Base-by-base conservation (phyloP, 2,113 vertebrate species). In the Puntigrus tetrazona region DNA sequence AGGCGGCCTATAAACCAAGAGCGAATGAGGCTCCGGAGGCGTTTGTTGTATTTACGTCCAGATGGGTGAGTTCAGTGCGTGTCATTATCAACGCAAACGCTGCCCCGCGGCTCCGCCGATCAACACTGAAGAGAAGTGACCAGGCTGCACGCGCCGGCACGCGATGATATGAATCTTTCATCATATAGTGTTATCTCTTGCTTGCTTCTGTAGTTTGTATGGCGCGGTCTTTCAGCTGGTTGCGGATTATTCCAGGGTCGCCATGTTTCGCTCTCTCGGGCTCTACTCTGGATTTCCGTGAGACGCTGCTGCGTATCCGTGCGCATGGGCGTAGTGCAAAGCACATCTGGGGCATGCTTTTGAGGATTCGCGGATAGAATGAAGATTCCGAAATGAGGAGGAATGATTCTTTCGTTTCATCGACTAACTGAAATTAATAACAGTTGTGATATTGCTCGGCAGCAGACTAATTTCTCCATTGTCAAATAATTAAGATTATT, bases 231-330 rank as follows among this genome's bases (percentile, higher is more conserved):
- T 98, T 93, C 98, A 97, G 95, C 97, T 98, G 93, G 98, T 92
- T 97, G 97, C 90, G 97, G 97, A 97, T 98, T 98, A 94, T 96
- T 98, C 91, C 97, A 97, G 93, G n/a, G 96, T 96, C 96, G 97
- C 97, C 96, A 97, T 97, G 94, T 97, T 97, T 94, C 94, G 91
- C 94, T 94, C 93, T 94, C 94, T 94, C 70, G 52, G 91, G 92
- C 92, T 91, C 89, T 80, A 88, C 89, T 92, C 91, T 89, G 29
- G 14, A n/a, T n/a, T 55, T 90, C 63, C 52, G 36, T 70, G 83
- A 83, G 72, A 83, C 59, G 90, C 65, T 70, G 89, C 78, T 89
- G 90, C 90, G 90, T 90, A 89, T 91, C 86, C 84, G 52, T 72
- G 87, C 86, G 86, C 86, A 90, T 89, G 90, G 89, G 92, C 88